Evolutionary conservation across 2,797 vertebrate species (phyloP).

Genomic region (Oreochromis grahami): DNA sequence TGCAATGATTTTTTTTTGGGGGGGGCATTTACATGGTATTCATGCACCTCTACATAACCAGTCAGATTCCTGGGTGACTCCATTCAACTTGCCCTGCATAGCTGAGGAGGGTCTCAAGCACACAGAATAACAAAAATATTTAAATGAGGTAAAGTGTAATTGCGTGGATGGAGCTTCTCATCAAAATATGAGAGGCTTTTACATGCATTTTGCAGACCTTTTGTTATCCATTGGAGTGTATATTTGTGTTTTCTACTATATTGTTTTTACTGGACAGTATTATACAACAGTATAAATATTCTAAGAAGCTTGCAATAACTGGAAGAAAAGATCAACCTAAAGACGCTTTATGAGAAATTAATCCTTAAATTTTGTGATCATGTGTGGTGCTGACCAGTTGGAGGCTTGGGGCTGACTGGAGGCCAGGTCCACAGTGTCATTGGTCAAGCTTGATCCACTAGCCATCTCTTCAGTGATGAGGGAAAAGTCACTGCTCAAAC

Average conservation of each 20-base stretch:
- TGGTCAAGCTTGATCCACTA: constrained; percentile 79
- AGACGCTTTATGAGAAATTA: background rate
- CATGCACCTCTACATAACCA: background rate
- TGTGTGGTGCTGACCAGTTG: constrained; percentile 71
- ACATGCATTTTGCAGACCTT: background rate
- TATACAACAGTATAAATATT: background rate
- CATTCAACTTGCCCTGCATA: background rate
- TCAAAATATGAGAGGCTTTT: background rate
- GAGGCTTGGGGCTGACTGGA: constrained; percentile 76
- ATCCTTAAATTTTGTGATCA: background rate
- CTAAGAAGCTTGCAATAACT: background rate
- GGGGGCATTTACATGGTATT: background rate
- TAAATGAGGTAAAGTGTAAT: too few species aligned
- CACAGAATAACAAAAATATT: background rate
- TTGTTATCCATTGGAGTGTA: background rate
- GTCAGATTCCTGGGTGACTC: background rate
- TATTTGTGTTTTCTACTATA: rapidly evolving
- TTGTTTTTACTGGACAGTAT: background rate
- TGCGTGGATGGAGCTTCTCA: background rate
- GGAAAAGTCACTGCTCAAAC: constrained; percentile 94
- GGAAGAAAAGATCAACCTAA: background rate
- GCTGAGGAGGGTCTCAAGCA: background rate
- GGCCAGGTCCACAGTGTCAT: constrained; percentile 83
- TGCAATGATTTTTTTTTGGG: rapidly evolving
- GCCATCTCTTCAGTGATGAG: constrained; percentile 88